These are phyloP conservation scores for Apolygus lucorum DNA, from an alignment of 1,140 invertebrate species.

Conservation along the genomic window DNA sequence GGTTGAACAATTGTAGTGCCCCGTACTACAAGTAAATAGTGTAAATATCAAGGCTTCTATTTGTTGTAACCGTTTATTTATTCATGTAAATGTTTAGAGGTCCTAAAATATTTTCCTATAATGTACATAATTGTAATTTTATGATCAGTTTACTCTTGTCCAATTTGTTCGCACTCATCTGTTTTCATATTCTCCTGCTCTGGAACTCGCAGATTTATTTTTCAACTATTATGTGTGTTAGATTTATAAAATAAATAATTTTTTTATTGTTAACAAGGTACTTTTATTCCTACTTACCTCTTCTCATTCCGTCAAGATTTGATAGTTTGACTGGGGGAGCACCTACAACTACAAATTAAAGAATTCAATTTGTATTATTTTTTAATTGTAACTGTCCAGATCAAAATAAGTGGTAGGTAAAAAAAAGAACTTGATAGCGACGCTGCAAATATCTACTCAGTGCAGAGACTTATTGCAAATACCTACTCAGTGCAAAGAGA, in stretches of 20 bases:
- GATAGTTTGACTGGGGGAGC: too few relatives aligned
- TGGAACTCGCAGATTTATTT: conserved; percentile 7
- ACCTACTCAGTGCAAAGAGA: too few relatives aligned
- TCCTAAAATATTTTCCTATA: not conserved
- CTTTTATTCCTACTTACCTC: too few relatives aligned
- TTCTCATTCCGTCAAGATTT: too few relatives aligned
- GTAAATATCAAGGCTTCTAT: not conserved
- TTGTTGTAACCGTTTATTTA: not conserved
- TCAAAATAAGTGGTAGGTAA: too few relatives aligned
- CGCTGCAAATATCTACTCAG: too few relatives aligned
- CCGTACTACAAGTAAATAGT: not conserved
- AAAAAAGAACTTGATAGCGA: too few relatives aligned
- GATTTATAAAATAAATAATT: conserved; percentile 11
- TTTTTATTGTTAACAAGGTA: conserved; percentile 8
- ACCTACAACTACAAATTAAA: too few relatives aligned
- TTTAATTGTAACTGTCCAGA: too few relatives aligned
- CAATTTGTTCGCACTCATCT: conserved; percentile 1
- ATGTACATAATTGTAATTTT: not conserved
- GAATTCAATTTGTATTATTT: too few relatives aligned
- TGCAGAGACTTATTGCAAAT: too few relatives aligned
- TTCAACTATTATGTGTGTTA: conserved; percentile 9
- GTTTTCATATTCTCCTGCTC: not conserved
- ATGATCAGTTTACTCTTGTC: not conserved
- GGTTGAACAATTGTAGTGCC: not conserved
- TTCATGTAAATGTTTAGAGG: not conserved